phyloP scores from a whole-genome alignment of 1,140 invertebrate genomes.

The Homalodisca vitripennis region DNA sequence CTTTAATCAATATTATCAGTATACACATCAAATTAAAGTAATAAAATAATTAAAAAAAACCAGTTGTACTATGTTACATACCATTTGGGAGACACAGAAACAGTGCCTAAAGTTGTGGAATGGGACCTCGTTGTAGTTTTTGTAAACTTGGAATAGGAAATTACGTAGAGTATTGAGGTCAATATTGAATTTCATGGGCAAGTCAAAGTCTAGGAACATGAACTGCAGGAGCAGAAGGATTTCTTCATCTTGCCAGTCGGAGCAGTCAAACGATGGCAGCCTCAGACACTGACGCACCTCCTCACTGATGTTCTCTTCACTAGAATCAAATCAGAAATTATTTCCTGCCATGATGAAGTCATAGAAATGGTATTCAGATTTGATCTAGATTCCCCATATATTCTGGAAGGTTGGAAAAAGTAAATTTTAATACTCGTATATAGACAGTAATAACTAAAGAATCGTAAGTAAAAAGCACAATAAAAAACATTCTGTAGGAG shows the following conservation, averaged over 20 bases:
- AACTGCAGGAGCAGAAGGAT: slow-evolving; percentile 77
- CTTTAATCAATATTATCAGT: too few relatives aligned
- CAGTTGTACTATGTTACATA: too few relatives aligned
- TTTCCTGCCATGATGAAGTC: not conserved
- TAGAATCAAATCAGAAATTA: slow-evolving; percentile 46
- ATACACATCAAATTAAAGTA: too few relatives aligned
- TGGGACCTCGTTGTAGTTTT: slow-evolving; percentile 87
- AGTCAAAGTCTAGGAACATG: slow-evolving; percentile 80
- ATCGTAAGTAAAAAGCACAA: too few relatives aligned
- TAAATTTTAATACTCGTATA: too few relatives aligned
- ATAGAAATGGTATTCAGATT: not conserved
- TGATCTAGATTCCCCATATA: too few relatives aligned
- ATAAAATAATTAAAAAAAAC: too few relatives aligned
- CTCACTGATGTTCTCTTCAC: slow-evolving; percentile 61
- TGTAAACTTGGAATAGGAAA: slow-evolving; percentile 78
- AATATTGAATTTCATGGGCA: slow-evolving; percentile 76
- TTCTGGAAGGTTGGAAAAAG: too few relatives aligned
- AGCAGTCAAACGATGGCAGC: slow-evolving; percentile 77
- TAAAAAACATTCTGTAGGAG: too few relatives aligned
- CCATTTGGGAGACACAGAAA: slow-evolving; percentile 90
- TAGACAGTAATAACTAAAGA: too few relatives aligned
- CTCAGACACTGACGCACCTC: slow-evolving; percentile 62
- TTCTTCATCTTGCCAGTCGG: slow-evolving; percentile 81
- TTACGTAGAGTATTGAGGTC: slow-evolving; percentile 66
- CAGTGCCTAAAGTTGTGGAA: slow-evolving; percentile 90